These are phyloP conservation scores for Eumeta japonica DNA, from an alignment of 1,140 invertebrate genomes.

Conservation along the genomic window DNA sequence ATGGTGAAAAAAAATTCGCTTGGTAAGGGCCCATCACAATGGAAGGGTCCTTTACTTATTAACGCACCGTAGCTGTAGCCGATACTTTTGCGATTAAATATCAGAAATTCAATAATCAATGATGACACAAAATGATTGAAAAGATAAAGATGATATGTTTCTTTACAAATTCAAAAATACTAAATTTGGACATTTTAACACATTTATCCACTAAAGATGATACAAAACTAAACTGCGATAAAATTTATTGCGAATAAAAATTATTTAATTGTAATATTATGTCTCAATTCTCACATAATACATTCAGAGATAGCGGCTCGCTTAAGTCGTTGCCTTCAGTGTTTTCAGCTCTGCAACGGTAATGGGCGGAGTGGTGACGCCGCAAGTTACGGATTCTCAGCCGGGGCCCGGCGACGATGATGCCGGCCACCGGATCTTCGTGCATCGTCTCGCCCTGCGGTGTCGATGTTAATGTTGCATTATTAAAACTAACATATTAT, in stretches of 20 bases:
- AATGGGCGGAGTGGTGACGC: conserved; percentile 60
- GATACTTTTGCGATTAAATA: too few species aligned
- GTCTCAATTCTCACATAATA: conserved; percentile 65
- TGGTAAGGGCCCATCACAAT: too few species aligned
- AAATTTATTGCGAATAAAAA: not conserved
- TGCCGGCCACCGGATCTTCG: conserved; percentile 57
- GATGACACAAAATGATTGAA: too few species aligned
- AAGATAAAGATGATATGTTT: not conserved
- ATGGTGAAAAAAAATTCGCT: too few species aligned
- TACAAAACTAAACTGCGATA: not conserved
- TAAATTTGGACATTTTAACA: too few species aligned
- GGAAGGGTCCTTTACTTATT: too few species aligned
- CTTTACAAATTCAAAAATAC: too few species aligned
- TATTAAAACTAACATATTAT: too few species aligned
- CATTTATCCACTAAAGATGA: too few species aligned
- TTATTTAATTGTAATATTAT: not conserved
- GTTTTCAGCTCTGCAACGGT: conserved; percentile 69
- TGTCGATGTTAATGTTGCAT: too few species aligned
- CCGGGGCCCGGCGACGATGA: conserved; percentile 57
- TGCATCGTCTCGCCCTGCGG: conserved; percentile 54
- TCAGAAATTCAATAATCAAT: too few species aligned
- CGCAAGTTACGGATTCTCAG: conserved; percentile 51
- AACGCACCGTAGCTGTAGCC: too few species aligned
- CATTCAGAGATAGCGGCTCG: conserved; percentile 60
- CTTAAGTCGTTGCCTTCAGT: conserved; percentile 68